Percentiles rank a stretch among this genome's conserved stretches.
phyloP scores from a whole-genome alignment of 2,888 invertebrate species.

The Pyrochroa serraticornis region DNA sequence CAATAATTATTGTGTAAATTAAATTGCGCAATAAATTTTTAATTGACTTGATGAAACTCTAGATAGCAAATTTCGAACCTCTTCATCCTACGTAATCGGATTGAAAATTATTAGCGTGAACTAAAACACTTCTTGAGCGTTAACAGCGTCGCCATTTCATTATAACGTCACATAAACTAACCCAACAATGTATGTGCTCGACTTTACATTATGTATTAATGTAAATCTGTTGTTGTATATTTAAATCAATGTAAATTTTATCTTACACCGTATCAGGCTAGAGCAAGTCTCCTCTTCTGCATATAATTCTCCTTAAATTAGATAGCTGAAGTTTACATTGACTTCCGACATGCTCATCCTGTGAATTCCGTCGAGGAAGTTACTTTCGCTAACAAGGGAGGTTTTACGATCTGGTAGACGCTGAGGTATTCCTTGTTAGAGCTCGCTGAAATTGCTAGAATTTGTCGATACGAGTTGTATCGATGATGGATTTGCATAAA shows the following conservation, averaged over 20 bases:
- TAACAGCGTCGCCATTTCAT: no score
- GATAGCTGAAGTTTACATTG: constrained; percentile 35
- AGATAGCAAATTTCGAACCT: no score
- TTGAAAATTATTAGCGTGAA: no score
- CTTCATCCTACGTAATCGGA: no score
- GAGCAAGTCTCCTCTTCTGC: not conserved
- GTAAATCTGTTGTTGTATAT: constrained; percentile 19
- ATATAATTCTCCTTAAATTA: constrained; percentile 34
- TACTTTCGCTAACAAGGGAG: constrained; percentile 24
- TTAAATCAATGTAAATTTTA: constrained; percentile 28
- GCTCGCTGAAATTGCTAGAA: constrained; percentile 9
- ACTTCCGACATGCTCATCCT: constrained; percentile 34
- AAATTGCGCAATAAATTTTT: no score
- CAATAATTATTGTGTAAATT: no score
- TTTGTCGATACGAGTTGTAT: constrained; percentile 4
- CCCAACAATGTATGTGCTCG: constrained; percentile 13
- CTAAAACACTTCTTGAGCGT: no score
- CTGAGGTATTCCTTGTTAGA: constrained; percentile 8
- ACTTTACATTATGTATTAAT: constrained; percentile 27
- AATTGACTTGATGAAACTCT: no score
- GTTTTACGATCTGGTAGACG: constrained; percentile 15
- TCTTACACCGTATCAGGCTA: constrained; percentile 16
- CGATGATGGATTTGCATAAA: constrained; percentile 4
- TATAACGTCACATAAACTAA: constrained; percentile 9
- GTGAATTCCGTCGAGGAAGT: constrained; percentile 26